A percentile compares a stretch with the other conserved stretches of the same genome.
Evolutionary conservation across 2,888 invertebrate species (phyloP).

Genomic region (Rhaphigaster nebulosa): DNA sequence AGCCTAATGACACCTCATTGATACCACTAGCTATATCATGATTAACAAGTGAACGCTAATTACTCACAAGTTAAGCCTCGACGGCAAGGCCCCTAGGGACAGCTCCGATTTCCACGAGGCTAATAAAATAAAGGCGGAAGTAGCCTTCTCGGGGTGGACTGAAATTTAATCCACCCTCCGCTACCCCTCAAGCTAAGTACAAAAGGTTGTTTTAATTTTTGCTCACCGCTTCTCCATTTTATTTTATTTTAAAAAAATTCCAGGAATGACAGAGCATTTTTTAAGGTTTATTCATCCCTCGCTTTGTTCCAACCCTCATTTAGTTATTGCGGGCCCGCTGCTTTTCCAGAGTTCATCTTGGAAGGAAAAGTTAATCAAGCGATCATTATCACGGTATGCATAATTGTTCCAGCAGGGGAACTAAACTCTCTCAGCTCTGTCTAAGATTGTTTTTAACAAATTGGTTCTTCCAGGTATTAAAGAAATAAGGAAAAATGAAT

Average conservation of each 20-base stretch:
- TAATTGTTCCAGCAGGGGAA: not conserved
- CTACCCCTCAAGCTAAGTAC: not conserved
- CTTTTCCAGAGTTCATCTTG: not conserved
- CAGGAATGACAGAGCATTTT: not conserved
- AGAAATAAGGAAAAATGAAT: not conserved
- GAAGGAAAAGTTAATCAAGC: slow-evolving; percentile 5
- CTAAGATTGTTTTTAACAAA: not conserved
- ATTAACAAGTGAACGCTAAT: not conserved
- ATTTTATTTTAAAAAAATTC: not conserved
- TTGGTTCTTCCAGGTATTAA: not conserved
- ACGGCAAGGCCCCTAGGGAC: not conserved
- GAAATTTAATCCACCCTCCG: not conserved
- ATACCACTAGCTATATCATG: not conserved
- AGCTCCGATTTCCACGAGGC: not conserved
- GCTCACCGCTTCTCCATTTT: not conserved
- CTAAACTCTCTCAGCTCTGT: not conserved
- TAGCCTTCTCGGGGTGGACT: not conserved
- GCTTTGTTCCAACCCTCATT: not conserved
- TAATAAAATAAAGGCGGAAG: not conserved
- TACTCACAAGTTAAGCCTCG: not conserved
- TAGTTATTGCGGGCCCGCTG: not conserved
- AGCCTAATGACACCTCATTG: not conserved
- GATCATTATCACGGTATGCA: not conserved
- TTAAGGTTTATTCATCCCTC: not conserved
- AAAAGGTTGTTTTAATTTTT: not conserved